Conservation (phyloP, 2,797 vertebrate species). For the Heterohyrax brucei region DNA sequence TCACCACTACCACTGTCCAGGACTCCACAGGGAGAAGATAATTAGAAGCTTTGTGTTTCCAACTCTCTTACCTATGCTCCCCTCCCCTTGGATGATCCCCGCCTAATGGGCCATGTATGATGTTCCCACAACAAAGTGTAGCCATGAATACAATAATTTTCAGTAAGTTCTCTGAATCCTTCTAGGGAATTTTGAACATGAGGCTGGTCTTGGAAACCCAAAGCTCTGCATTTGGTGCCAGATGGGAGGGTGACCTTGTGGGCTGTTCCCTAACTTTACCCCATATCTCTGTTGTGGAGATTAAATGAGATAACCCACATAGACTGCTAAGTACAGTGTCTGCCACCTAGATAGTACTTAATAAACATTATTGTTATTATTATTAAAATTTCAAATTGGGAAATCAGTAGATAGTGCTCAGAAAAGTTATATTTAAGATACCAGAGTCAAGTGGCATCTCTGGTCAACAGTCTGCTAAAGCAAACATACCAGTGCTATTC, state of each 20-base stretch:
- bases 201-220: neutral
- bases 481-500: neutral
- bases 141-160: neutral
- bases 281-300: neutral
- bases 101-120: too few relatives aligned
- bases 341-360: neutral
- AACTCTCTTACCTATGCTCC: neutral
- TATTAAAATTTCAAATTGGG: neutral
- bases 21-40: neutral
- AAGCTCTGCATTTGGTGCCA: neutral
- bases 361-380: neutral
- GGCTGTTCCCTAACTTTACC: neutral
- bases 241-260: neutral
- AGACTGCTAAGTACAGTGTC: neutral
- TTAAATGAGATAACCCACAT: neutral
- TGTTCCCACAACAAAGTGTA: neutral
- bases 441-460: neutral
- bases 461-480: neutral
- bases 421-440: neutral
- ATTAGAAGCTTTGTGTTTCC: neutral
- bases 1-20: too few relatives aligned
- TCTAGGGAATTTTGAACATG: neutral
- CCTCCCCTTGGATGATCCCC: neutral
- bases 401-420: neutral
- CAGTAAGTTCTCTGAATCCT: neutral